Conservation (phyloP, 2,113 vertebrate species). For the Felis chaus region DNA sequence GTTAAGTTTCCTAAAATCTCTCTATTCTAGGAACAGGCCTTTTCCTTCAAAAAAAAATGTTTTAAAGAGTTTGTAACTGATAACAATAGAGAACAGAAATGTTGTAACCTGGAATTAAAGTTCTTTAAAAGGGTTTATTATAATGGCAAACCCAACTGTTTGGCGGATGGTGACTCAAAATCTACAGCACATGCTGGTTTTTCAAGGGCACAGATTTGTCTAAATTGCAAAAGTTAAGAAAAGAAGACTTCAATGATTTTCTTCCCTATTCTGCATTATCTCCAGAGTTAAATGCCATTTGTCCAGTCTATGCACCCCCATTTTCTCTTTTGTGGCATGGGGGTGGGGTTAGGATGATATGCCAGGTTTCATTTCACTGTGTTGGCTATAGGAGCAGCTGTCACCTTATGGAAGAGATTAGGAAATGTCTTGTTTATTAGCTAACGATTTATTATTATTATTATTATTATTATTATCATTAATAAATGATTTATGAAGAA, state of each 20-base stretch:
- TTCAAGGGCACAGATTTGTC: neutral
- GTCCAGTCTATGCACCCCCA: constrained; percentile 18
- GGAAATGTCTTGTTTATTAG: constrained; percentile 77
- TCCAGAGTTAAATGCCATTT: constrained; percentile 49
- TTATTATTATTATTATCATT: constrained; percentile 18
- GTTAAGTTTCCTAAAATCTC: neutral
- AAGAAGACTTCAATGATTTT: constrained; percentile 36
- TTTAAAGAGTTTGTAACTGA: constrained; percentile 55
- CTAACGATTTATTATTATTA: constrained; percentile 18
- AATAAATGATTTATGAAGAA: constrained; percentile 40
- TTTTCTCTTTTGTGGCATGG: constrained; percentile 3
- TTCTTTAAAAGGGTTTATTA: constrained; percentile 67
- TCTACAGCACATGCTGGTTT: neutral
- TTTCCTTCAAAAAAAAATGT: neutral
- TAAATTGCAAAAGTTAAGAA: constrained; percentile 56
- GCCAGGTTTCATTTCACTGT: neutral
- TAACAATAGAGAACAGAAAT: constrained; percentile 39
- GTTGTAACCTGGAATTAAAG: constrained; percentile 59
- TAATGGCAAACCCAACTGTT: constrained; percentile 63
- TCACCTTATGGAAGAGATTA: constrained; percentile 78
- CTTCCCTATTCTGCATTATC: constrained; percentile 5
- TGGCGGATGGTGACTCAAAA: constrained; percentile 53
- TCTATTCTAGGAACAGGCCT: neutral
- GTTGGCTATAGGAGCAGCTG: constrained; percentile 75
- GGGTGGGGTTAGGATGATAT: neutral